phyloP scores from a whole-genome alignment of 2,888 invertebrate genomes.

The Danaus chrysippus region DNA sequence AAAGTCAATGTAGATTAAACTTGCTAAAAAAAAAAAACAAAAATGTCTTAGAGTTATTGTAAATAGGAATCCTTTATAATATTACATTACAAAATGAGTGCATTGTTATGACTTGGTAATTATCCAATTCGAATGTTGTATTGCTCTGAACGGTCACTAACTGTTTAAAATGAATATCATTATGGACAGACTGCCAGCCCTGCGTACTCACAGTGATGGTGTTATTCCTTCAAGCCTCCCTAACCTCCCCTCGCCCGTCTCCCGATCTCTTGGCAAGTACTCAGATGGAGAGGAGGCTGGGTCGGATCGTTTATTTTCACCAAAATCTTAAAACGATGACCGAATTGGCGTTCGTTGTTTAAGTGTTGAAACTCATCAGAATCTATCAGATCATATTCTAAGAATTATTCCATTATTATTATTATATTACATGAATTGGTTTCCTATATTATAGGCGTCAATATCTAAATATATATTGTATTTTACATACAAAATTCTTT shows the following conservation, averaged over 20 bases:
- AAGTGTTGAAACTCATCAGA: conserved; percentile 23
- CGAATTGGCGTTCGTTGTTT: conserved; percentile 39
- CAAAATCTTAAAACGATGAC: conserved; percentile 40
- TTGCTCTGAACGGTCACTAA: conserved; percentile 11
- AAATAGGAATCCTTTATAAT: background rate
- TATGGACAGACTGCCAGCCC: conserved; percentile 10
- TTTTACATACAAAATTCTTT: too few species aligned
- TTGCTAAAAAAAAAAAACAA: background rate
- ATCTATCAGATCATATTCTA: background rate
- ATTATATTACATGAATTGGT: too few species aligned
- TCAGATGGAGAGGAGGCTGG: conserved; percentile 28
- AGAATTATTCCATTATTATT: too few species aligned
- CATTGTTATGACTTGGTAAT: conserved; percentile 15
- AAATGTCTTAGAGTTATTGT: background rate
- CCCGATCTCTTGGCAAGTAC: conserved; percentile 33
- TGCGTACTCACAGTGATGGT: conserved; percentile 11
- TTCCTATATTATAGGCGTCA: too few species aligned
- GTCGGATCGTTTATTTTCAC: conserved; percentile 36
- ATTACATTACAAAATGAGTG: background rate
- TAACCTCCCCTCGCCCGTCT: conserved; percentile 19
- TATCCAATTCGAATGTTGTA: conserved; percentile 15
- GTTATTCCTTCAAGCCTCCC: conserved; percentile 15
- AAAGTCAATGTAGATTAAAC: background rate
- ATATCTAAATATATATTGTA: too few species aligned
- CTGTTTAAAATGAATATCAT: conserved; percentile 8